phyloP scores from a whole-genome alignment of 2,888 invertebrate species.

The Andrena praecox region DNA sequence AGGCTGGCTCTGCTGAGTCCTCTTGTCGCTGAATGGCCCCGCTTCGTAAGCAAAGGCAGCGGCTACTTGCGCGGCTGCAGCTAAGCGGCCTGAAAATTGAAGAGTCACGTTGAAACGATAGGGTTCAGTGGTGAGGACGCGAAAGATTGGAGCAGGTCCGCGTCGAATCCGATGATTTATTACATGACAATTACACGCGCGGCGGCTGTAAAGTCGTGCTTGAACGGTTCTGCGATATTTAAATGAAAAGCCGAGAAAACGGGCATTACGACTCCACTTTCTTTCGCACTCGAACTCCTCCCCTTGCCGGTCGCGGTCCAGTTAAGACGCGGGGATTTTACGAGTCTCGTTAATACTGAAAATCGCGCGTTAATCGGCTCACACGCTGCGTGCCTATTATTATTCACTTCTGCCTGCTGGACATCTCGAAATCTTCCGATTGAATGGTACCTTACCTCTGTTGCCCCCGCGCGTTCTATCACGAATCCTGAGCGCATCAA shows the following conservation, averaged over 20 bases:
- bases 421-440: no score
- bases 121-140: background rate
- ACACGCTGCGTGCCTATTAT: no score
- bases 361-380: no score
- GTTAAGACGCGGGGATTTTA: background rate
- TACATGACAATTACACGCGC: background rate
- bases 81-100: background rate
- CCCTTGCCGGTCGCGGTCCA: no score
- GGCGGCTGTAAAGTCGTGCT: background rate
- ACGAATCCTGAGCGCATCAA: no score
- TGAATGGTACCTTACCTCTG: no score
- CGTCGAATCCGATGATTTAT: constrained; percentile 1
- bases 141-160: no score
- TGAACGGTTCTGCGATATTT: constrained; percentile 6
- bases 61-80: background rate
- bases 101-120: constrained; percentile 1
- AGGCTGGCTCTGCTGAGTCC: background rate
- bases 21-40: background rate
- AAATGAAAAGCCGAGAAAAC: background rate
- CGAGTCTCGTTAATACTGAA: no score
- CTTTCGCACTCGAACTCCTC: background rate
- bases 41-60: background rate
- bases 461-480: no score
- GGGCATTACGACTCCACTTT: background rate
- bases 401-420: no score